Evolutionary conservation across 2,113 vertebrate species (phyloP).

Genomic region (Psittacus erithacus): DNA sequence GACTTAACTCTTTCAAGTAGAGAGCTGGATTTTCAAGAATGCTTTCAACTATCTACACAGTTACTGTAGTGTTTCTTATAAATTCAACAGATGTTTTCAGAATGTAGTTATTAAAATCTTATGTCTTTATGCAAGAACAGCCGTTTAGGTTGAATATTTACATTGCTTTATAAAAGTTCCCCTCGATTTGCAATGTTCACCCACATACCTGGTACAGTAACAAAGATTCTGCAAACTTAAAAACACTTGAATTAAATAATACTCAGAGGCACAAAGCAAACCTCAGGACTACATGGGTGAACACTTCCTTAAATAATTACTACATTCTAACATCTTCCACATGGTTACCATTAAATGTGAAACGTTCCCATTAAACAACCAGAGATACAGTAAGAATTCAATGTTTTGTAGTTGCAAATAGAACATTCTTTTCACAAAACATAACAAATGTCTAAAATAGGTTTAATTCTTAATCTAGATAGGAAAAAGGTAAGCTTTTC

Average conservation of each 20-base stretch:
- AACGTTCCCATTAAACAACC: constrained; percentile 79
- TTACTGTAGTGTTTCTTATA: constrained; percentile 76
- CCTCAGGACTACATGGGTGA: constrained; percentile 78
- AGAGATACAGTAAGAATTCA: constrained; percentile 84
- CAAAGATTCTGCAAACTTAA: constrained; percentile 82
- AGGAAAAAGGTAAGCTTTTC: constrained; percentile 82
- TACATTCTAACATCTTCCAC: constrained; percentile 84
- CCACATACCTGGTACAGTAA: constrained; percentile 81
- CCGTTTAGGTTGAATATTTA: constrained; percentile 81
- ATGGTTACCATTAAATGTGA: constrained; percentile 79
- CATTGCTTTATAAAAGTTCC: constrained; percentile 86
- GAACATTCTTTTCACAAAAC: constrained; percentile 86
- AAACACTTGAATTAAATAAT: constrained; percentile 84
- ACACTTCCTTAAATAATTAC: constrained; percentile 80
- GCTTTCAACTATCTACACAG: constrained; percentile 77
- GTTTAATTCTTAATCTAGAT: constrained; percentile 81
- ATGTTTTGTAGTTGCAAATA: constrained; percentile 81
- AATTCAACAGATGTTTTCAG: constrained; percentile 80
- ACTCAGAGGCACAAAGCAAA: constrained; percentile 86
- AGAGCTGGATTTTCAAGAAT: constrained; percentile 80
- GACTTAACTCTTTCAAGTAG: constrained; percentile 76
- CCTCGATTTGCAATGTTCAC: constrained; percentile 80
- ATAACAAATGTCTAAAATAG: constrained; percentile 86
- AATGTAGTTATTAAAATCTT: constrained; percentile 80
- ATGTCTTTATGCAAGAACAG: constrained; percentile 76